phyloP scores from a whole-genome alignment of 1,140 invertebrate species.

The Drosophila orosa region DNA sequence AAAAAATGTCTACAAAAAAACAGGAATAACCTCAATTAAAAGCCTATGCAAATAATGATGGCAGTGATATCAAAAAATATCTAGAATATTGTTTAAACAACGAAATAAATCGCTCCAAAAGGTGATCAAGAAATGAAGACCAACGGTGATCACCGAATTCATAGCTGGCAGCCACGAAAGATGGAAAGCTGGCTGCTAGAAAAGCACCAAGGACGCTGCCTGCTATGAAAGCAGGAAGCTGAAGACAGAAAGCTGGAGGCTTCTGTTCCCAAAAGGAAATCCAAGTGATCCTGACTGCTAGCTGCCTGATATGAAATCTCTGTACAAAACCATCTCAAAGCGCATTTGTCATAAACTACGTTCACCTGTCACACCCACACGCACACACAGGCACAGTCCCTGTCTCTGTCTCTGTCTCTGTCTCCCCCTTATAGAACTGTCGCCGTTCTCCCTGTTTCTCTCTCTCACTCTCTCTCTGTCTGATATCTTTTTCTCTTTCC shows the following conservation, averaged over 20 bases:
- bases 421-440: not conserved
- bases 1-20: not conserved
- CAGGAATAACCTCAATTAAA: too few species aligned
- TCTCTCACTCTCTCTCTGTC: slow-evolving; percentile 6
- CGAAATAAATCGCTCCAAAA: not conserved
- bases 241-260: not conserved
- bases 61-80: not conserved
- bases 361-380: slow-evolving; percentile 14
- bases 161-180: not conserved
- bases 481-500: not conserved
- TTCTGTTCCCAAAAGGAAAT: not conserved
- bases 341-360: slow-evolving; percentile 19
- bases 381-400: slow-evolving; percentile 20
- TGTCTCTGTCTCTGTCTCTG: slow-evolving; percentile 19
- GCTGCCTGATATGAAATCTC: slow-evolving; percentile 17
- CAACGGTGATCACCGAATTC: not conserved
- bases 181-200: not conserved
- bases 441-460: slow-evolving; percentile 2
- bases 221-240: not conserved
- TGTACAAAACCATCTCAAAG: slow-evolving; percentile 31
- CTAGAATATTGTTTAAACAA: not conserved
- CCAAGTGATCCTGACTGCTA: slow-evolving; percentile 11
- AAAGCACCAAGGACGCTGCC: not conserved
- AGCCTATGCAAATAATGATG: not conserved
- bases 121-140: not conserved